Conservation (phyloP, 2,888 invertebrate species). For the Lucinisca nassula region DNA sequence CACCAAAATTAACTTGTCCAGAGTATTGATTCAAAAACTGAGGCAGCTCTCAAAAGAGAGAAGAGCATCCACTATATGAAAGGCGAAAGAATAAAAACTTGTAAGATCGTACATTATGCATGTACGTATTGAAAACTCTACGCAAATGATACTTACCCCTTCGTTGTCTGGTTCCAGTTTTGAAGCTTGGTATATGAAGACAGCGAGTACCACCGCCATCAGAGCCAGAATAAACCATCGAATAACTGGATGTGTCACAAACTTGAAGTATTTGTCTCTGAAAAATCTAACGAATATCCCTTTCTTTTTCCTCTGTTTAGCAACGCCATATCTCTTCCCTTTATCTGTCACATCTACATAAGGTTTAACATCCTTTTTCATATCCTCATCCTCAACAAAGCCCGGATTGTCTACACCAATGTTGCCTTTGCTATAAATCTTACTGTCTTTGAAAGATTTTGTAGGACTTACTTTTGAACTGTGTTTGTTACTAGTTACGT, state of each 20-base stretch:
- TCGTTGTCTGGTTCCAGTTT: conserved; percentile 80
- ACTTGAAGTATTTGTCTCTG: conserved; percentile 75
- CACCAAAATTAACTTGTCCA: too few species aligned
- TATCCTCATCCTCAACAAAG: conserved; percentile 1
- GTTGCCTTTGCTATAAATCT: not conserved
- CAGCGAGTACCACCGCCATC: conserved; percentile 62
- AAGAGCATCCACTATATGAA: too few species aligned
- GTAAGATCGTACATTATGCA: too few species aligned
- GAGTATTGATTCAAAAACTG: too few species aligned
- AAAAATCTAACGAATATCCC: conserved; percentile 75
- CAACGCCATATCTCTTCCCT: not conserved
- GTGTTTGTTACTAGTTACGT: not conserved
- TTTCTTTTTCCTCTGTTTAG: conserved; percentile 51
- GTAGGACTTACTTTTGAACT: not conserved
- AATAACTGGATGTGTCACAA: conserved; percentile 76
- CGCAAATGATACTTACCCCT: conserved; percentile 72
- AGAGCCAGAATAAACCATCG: conserved; percentile 75
- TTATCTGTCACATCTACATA: not conserved
- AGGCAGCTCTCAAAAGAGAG: too few species aligned
- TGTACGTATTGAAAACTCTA: too few species aligned
- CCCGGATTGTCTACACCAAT: not conserved
- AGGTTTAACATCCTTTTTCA: not conserved
- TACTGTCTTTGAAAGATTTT: not conserved
- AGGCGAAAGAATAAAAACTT: too few species aligned
- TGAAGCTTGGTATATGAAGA: conserved; percentile 74